These are phyloP conservation scores for Caenorhabditis becei DNA, from an alignment of 2,888 invertebrate species.

Conservation along the genomic window DNA sequence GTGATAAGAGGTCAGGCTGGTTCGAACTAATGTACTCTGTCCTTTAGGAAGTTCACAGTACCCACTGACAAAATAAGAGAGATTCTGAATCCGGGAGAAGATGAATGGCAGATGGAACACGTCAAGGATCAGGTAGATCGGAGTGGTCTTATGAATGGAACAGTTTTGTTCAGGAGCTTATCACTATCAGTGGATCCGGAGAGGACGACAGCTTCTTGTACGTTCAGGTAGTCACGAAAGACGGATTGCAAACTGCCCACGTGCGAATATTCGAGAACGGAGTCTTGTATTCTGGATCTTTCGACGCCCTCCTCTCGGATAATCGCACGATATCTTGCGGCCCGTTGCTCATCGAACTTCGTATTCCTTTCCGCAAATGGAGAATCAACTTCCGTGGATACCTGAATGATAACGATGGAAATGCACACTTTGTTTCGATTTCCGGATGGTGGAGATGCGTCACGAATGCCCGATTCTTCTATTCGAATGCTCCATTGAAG, in stretches of 20 bases:
- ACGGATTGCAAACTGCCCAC: slow-evolving; percentile 26
- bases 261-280: slow-evolving; percentile 39
- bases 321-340: slow-evolving; percentile 52
- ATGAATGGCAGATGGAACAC: slow-evolving; percentile 51
- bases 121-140: slow-evolving; percentile 33
- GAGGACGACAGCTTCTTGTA: slow-evolving; percentile 33
- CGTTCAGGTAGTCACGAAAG: slow-evolving; percentile 42
- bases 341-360: slow-evolving; percentile 66
- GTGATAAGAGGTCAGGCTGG: slow-evolving; percentile 20
- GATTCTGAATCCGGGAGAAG: slow-evolving; percentile 39
- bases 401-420: slow-evolving; percentile 47
- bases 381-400: slow-evolving; percentile 71
- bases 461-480: slow-evolving; percentile 66
- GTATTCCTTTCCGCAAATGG: slow-evolving; percentile 74
- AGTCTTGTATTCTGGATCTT: slow-evolving; percentile 28
- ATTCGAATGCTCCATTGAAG: slow-evolving; percentile 50
- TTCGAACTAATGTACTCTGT: not conserved
- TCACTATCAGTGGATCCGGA: slow-evolving; percentile 50
- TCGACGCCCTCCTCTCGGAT: slow-evolving; percentile 8
- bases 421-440: slow-evolving; percentile 52
- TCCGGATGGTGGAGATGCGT: slow-evolving; percentile 72
- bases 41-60: slow-evolving; percentile 52
- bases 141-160: no score
- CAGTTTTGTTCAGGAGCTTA: no score
- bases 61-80: slow-evolving; percentile 45